Base-by-base conservation (phyloP, 2,888 invertebrate genomes). In the Calliscelio sp. region DNA sequence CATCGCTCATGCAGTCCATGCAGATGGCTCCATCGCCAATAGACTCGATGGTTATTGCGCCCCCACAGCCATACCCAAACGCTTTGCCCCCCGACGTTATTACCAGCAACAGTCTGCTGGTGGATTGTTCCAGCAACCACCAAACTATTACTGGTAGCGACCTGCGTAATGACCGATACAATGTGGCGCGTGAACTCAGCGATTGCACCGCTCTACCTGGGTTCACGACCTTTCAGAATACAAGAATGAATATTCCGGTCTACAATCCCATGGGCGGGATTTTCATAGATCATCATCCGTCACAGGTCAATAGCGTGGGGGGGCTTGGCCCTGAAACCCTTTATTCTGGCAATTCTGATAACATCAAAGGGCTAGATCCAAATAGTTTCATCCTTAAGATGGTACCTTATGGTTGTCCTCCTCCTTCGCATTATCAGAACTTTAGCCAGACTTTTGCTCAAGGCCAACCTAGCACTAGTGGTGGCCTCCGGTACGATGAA, bases 61-160 rank as follows among this genome's bases (percentile, higher is more conserved):
- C 91, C 92, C 92, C 92, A 90, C 93, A 91, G 88, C 93, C 95
- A 96, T 96, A 96, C 96, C 96, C 96, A 96, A 96, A 96, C 96
- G 96, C 94, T 95, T 95, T 95, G 95, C 96, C 96, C 96, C 96
- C 96, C 96, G 96, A 96, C 96, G 96, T 96, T 96, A 96, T 95
- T 95, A 95, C 95, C 96, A 96, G 92, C 94, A 94, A 92, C 94
- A 71, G 46, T 92, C 92, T 86, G 87, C 91, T 90, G 87, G 91
- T 92, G 92, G 92, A 92, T 89, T 92, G 91, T 92, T 92, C 92
- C 93, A 93, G 90, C 93, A 92, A 90, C 94, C 93, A 93, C 90
- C 96, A 94, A 96, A 96, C 95, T 97, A 96, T 95, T 97, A 97
- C 95, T 97, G 97, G 97, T 97, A 91, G 90, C 86, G 88, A 88